Base-by-base conservation (phyloP, 2,888 invertebrate genomes). In the Erebia palarica region DNA sequence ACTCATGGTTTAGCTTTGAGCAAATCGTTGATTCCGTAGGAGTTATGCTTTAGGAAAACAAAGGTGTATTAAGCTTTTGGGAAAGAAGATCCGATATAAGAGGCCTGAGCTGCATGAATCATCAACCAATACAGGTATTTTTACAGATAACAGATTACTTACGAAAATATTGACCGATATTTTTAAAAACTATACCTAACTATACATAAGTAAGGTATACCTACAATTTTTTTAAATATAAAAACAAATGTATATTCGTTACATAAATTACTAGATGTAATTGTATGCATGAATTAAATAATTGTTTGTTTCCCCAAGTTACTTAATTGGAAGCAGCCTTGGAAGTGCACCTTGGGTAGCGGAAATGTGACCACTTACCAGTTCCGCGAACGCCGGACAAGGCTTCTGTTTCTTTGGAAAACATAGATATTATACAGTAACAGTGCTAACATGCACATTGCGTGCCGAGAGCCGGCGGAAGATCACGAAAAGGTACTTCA, bases 371-470 rank as follows among this genome's bases (percentile, higher is more conserved):
- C 47, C 47, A 47, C 47, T 78, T 73, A 72, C 75, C 76, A 70
- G 61, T 89, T 85, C 88, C 81, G 66, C 79, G 87, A 86, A 75
- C 65, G 65, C 65, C 77, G 73, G 77, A 76, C 76, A 68, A 69
- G 68, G 69, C 75, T 68, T 71, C 44, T 70, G 74, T 85, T 90
- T 84, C 83, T 71, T 83, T 84, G 84, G 61, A 68, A 82, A 87
- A 85, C 72, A 69, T 70, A 69, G 71, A 73, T 75, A 78, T 81
- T 76, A 80, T 76, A 75, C 76, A 80, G 81, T 78, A 75, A 58
- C 13, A 80, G 82, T 84, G 83, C 81, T 82, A 83, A 82, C 79
- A 82, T 85, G 84, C 87, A 79, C 47, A 47, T 13, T 81, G 47
- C 57, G 11, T 14, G 18, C 1, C 27, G 7, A 27, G 57, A 21